phyloP scores from a whole-genome alignment of 2,797 vertebrate species.

The Artibeus jamaicensis region DNA sequence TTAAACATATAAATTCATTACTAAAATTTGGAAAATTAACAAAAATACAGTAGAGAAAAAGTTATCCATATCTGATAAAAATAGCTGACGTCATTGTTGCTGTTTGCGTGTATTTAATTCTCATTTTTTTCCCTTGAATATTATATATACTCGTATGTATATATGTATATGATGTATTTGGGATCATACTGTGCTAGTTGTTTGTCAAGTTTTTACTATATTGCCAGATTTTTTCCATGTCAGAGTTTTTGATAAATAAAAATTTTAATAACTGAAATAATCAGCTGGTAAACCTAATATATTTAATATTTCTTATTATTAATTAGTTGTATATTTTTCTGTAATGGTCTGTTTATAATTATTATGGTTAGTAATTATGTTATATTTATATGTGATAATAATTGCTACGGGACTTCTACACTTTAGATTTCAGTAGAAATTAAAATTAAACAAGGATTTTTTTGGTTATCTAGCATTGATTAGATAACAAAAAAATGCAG shows the following conservation, averaged over 20 bases:
- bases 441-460: constrained; percentile 14
- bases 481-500: background rate
- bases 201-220: background rate
- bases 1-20: background rate
- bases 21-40: background rate
- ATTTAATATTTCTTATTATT: background rate
- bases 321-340: background rate
- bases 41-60: background rate
- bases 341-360: background rate
- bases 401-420: background rate
- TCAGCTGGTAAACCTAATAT: background rate
- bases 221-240: background rate
- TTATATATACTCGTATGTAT: background rate
- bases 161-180: background rate
- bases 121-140: background rate
- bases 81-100: background rate
- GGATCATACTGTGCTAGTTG: background rate
- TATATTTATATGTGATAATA: background rate
- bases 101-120: background rate
- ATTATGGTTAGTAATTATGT: background rate
- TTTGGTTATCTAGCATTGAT: background rate
- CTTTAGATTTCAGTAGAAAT: constrained; percentile 35
- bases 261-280: background rate
- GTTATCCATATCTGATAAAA: background rate
- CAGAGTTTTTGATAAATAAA: background rate